Conservation (phyloP, 1,140 invertebrate genomes). For the Kradibia gibbosae region DNA sequence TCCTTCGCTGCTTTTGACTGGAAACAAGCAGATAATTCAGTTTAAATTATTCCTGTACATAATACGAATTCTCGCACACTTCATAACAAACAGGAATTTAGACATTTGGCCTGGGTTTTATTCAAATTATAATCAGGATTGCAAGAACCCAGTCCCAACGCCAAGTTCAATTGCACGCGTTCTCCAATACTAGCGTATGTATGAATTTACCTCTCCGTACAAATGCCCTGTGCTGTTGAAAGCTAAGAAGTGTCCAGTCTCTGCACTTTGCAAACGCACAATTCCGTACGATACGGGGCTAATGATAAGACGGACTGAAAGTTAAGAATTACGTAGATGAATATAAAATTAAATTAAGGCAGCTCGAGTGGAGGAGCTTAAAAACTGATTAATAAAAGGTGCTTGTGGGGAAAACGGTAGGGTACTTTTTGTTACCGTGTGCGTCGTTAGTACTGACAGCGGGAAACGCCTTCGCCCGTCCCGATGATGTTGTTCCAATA, state of each 20-base stretch:
- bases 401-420: too few relatives aligned
- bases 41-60: too few relatives aligned
- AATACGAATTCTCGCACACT: too few relatives aligned
- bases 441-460: constrained; percentile 69
- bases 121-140: too few relatives aligned
- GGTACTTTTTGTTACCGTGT: constrained; percentile 74
- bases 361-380: too few relatives aligned
- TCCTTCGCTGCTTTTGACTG: constrained; percentile 72
- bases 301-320: constrained; percentile 75
- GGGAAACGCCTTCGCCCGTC: constrained; percentile 72
- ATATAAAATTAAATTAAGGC: too few relatives aligned
- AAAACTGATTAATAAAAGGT: too few relatives aligned
- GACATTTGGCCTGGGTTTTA: too few relatives aligned
- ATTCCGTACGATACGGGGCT: constrained; percentile 71
- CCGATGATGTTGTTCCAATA: constrained; percentile 73
- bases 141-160: too few relatives aligned
- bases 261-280: constrained; percentile 75
- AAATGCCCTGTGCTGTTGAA: constrained; percentile 77
- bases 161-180: too few relatives aligned
- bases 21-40: constrained; percentile 49
- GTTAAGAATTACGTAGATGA: too few relatives aligned
- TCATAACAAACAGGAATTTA: too few relatives aligned
- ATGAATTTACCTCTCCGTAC: constrained; percentile 75
- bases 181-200: not conserved
- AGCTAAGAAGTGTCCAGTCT: constrained; percentile 76